phyloP scores from a whole-genome alignment of 2,888 invertebrate genomes.

The Octonoba sinensis region DNA sequence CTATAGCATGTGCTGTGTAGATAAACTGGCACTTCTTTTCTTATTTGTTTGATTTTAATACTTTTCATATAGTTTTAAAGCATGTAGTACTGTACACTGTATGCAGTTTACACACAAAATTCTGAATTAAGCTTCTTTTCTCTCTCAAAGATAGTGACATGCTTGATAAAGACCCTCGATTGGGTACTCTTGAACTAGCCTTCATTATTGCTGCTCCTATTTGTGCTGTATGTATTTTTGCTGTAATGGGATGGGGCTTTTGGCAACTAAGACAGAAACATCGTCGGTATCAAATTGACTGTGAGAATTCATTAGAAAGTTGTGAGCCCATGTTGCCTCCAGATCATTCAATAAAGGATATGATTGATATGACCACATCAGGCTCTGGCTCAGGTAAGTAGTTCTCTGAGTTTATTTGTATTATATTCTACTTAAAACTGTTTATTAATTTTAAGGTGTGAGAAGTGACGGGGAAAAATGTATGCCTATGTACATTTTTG shows the following conservation, averaged over 20 bases:
- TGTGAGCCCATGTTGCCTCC: slow-evolving; percentile 55
- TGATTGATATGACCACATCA: slow-evolving; percentile 93
- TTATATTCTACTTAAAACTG: slow-evolving; percentile 68
- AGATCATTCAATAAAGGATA: slow-evolving; percentile 77
- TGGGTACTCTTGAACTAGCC: slow-evolving; percentile 76
- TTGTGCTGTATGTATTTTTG: slow-evolving; percentile 78
- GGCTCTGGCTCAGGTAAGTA: slow-evolving; percentile 89
- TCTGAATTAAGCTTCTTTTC: neutral
- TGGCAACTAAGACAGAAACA: slow-evolving; percentile 69
- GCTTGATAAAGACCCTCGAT: slow-evolving; percentile 42
- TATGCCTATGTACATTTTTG: neutral
- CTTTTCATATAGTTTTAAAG: no score
- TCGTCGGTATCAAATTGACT: slow-evolving; percentile 52
- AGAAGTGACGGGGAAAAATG: neutral
- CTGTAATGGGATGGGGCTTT: slow-evolving; percentile 77
- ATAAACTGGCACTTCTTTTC: no score
- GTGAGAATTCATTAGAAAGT: slow-evolving; percentile 58
- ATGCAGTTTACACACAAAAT: neutral
- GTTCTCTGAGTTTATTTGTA: neutral
- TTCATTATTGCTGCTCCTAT: slow-evolving; percentile 80
- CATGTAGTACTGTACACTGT: no score
- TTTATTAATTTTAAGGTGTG: neutral
- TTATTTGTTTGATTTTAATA: no score
- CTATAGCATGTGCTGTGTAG: no score
- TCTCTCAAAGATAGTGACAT: slow-evolving; percentile 35